Percentiles rank a stretch among this genome's conserved stretches.
Conservation (phyloP, 2,797 vertebrate genomes). For the Hoplostethus mediterraneus region DNA sequence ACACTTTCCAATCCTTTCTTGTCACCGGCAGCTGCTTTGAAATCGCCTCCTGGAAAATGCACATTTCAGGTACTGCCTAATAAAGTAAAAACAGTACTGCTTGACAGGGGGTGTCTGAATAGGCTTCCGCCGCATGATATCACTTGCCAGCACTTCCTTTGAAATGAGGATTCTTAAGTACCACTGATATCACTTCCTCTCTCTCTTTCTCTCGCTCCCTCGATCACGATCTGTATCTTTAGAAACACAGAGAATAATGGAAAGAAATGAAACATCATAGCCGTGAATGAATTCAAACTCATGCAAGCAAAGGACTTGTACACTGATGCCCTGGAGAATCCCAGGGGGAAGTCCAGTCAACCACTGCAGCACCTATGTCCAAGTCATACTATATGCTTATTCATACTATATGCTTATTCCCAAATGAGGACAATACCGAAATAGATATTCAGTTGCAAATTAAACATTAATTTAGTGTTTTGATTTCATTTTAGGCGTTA, state of each 20-base stretch:
- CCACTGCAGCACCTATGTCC: background rate
- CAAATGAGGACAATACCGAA: too few species aligned
- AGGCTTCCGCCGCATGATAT: slow-evolving; percentile 20
- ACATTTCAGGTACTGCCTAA: background rate
- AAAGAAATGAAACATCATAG: background rate
- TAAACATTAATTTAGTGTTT: too few species aligned
- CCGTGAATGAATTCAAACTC: background rate
- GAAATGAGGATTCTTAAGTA: slow-evolving; percentile 13
- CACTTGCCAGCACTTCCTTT: slow-evolving; percentile 24
- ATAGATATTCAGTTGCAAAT: too few species aligned
- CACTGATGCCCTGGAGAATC: background rate
- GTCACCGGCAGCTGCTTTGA: too few species aligned
- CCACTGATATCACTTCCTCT: slow-evolving; percentile 16
- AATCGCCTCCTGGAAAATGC: slow-evolving; percentile 5
- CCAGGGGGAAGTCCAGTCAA: background rate
- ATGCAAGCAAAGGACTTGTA: background rate
- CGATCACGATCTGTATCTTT: slow-evolving; percentile 13
- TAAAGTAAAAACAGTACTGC: slow-evolving; percentile 5
- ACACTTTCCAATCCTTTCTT: too few species aligned
- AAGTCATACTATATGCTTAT: background rate
- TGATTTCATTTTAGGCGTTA: too few species aligned
- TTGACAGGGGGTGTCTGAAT: slow-evolving; percentile 19
- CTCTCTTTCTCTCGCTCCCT: background rate
- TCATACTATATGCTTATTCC: background rate
- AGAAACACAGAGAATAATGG: slow-evolving; percentile 3